A percentile compares a stretch with the other conserved stretches of the same genome.
phyloP scores from a whole-genome alignment of 2,113 vertebrate genomes.

The Siphamia tubifer region DNA sequence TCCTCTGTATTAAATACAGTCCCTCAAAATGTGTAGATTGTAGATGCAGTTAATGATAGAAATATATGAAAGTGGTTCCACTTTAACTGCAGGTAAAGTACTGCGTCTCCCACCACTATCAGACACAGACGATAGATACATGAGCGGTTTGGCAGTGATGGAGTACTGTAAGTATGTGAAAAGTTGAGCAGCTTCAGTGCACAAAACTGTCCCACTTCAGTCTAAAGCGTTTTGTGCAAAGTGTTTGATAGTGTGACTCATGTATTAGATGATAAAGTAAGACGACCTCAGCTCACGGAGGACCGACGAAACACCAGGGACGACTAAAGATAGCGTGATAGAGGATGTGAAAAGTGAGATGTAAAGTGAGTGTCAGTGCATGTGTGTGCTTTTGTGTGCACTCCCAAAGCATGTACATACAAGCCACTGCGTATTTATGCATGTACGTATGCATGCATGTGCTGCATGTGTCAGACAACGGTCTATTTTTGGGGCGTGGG shows the following conservation, averaged over 20 bases:
- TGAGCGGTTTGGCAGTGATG: neutral
- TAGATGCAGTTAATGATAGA: too few species aligned
- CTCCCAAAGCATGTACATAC: neutral
- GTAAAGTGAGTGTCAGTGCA: conserved; percentile 15
- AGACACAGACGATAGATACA: conserved; percentile 1
- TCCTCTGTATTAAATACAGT: too few species aligned
- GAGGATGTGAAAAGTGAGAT: conserved; percentile 29
- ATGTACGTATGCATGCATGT: neutral
- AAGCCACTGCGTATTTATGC: neutral
- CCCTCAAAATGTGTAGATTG: too few species aligned
- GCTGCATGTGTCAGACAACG: conserved; percentile 45
- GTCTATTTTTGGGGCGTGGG: conserved; percentile 52
- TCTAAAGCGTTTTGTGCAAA: conserved; percentile 15
- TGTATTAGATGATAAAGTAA: conserved; percentile 3
- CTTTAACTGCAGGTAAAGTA: too few species aligned
- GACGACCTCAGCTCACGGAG: conserved; percentile 3
- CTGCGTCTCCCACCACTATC: too few species aligned
- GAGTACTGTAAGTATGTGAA: conserved; percentile 22
- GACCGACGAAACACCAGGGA: conserved; percentile 14
- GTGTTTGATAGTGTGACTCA: conserved; percentile 19
- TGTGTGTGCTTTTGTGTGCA: neutral
- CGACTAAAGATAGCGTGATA: conserved; percentile 28
- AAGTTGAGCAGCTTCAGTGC: neutral
- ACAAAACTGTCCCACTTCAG: conserved; percentile 7
- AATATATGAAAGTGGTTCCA: too few species aligned